Percentiles rank a stretch among this genome's conserved stretches.
Conservation (phyloP, 2,113 vertebrate genomes). For the Protobothrops flavoviridis region DNA sequence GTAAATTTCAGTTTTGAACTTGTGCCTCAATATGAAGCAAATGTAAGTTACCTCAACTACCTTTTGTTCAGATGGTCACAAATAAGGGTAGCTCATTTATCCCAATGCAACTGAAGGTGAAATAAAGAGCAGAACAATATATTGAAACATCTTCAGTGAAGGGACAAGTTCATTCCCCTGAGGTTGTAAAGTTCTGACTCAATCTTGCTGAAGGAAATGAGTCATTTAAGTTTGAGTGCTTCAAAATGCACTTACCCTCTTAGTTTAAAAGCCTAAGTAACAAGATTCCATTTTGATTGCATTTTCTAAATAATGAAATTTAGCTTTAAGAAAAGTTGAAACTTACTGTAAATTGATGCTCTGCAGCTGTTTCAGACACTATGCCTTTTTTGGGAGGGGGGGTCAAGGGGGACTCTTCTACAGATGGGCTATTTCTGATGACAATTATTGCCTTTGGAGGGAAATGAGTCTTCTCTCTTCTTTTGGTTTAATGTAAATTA, state of each 20-base stretch:
- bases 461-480: background rate
- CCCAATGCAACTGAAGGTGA: background rate
- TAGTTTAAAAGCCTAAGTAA: slow-evolving; percentile 34
- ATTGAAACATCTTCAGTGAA: slow-evolving; percentile 9
- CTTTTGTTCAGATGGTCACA: background rate
- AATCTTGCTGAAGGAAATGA: slow-evolving; percentile 63
- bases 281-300: slow-evolving; percentile 37
- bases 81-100: background rate
- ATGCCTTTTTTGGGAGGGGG: background rate
- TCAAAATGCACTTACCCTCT: slow-evolving; percentile 36
- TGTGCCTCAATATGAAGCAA: background rate
- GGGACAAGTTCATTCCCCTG: slow-evolving; percentile 22
- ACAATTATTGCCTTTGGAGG: background rate
- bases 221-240: slow-evolving; percentile 34
- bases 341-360: background rate
- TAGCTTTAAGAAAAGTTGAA: background rate
- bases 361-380: background rate
- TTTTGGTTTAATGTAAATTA: background rate
- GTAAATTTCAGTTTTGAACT: background rate
- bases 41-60: background rate
- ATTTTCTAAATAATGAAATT: slow-evolving; percentile 42
- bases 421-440: background rate
- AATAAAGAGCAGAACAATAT: background rate
- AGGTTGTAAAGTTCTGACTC: slow-evolving; percentile 58
- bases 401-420: background rate